Evolutionary conservation across 1,140 invertebrate species (phyloP).

Genomic region (Drosophila jambulina): DNA sequence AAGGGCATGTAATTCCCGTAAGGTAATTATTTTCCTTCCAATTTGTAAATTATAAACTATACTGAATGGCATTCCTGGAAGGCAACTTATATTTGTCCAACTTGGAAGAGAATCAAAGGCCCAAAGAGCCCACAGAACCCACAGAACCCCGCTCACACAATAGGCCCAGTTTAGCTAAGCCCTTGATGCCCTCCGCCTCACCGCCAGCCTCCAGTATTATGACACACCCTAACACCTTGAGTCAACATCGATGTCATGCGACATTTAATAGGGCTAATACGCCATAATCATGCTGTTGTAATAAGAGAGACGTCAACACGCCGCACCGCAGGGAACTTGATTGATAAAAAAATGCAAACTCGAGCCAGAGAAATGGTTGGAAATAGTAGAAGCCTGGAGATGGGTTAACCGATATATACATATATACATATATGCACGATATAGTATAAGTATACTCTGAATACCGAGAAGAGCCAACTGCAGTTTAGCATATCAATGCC

Average conservation of each 20-base stretch:
- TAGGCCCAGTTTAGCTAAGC: slow-evolving; percentile 25
- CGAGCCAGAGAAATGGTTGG: slow-evolving; percentile 17
- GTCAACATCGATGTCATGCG: slow-evolving; percentile 63
- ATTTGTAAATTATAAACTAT: not conserved
- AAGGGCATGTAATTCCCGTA: not conserved
- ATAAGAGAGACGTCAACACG: slow-evolving; percentile 82
- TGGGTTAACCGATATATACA: slow-evolving; percentile 45
- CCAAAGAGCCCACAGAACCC: not conserved
- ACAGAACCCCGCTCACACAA: not conserved
- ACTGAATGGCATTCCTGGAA: slow-evolving; percentile 2
- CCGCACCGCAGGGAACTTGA: slow-evolving; percentile 74
- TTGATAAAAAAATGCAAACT: slow-evolving; percentile 57
- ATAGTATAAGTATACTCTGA: slow-evolving; percentile 8
- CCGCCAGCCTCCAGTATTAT: slow-evolving; percentile 44
- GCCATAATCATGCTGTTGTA: slow-evolving; percentile 78
- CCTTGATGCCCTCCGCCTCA: not conserved
- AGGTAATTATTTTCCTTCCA: not conserved
- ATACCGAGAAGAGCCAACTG: slow-evolving; percentile 51
- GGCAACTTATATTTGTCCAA: slow-evolving; percentile 1
- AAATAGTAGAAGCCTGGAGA: not conserved
- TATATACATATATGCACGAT: not conserved
- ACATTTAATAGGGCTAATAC: slow-evolving; percentile 75
- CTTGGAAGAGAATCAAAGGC: not conserved
- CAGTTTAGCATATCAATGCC: slow-evolving; percentile 64
- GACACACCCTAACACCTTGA: slow-evolving; percentile 66